Base-by-base conservation (phyloP, 2,113 vertebrate species). In the Aramus guarauna region DNA sequence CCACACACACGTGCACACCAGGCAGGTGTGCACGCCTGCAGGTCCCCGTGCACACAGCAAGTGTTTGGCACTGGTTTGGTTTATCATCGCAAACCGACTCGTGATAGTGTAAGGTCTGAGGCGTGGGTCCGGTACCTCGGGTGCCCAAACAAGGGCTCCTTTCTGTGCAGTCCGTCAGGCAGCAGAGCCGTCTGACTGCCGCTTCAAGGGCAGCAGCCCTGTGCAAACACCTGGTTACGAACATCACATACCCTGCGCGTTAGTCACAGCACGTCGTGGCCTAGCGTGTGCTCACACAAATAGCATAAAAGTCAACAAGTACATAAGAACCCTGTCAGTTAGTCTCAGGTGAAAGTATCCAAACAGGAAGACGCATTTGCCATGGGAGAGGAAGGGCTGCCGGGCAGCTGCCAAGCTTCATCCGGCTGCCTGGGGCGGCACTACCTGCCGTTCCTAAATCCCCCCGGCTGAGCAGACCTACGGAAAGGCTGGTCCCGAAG, bases 381-480 rank as follows among this genome's bases (percentile, higher is more conserved):
- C 34, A 0, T 23, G 47, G 64, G 39, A 93, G 26, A 78, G 34
- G 60, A 82, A 82, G 30, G 34, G 23, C 34, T 32, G n/a, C 55
- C 56, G 76, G 26, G 32, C 41, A 62, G 37, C 55, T 84, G 64
- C 60, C 73, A 60, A 30, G 19, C 52, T 63, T 63, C 1, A 1
- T 39, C 22, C 4, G 3, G 27, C 56, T 48, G 77, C 50, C n/a
- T 0, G 0, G 8, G 29, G 11, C 4, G 5, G 34, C 3, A 1
- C 69, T 27, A 10, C 66, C 56, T 68, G 68, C 69, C 36, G 3
- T 5, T 72, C 27, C 56, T 67, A 78, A 73, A 41, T 30, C 11
- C 30, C 75, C 27, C 36, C 32, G n/a, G 36, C 43, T 29, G 43
- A 71, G 76, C 56, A 82, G 48, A 55, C 34, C 43, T 62, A 66